These are phyloP conservation scores for Amiota communis DNA, from an alignment of 2,888 invertebrate genomes.

Conservation along the genomic window DNA sequence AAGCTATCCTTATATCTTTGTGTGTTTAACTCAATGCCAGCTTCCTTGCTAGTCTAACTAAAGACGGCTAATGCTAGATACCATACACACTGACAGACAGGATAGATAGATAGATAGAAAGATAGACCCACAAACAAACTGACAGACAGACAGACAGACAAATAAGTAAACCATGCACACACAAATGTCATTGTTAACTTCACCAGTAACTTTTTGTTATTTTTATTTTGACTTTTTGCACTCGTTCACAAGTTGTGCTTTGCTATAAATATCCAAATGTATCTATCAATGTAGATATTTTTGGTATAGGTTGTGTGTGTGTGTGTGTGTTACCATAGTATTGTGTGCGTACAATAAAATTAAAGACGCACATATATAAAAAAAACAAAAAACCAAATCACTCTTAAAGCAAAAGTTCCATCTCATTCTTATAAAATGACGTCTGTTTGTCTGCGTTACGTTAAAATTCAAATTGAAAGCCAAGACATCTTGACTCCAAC, in stretches of 20 bases:
- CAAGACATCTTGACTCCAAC: too few relatives aligned
- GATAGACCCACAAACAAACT: conserved; percentile 41
- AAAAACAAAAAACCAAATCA: background rate
- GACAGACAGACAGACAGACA: conserved; percentile 4
- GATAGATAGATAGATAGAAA: conserved; percentile 29
- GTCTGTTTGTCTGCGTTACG: too few relatives aligned
- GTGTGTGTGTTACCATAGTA: conserved; percentile 22
- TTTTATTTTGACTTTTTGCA: too few relatives aligned
- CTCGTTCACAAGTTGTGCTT: too few relatives aligned
- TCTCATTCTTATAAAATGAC: too few relatives aligned
- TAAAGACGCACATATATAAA: background rate
- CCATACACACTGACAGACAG: too few relatives aligned
- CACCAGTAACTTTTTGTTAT: background rate
- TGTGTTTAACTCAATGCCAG: conserved; percentile 15
- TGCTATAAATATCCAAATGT: too few relatives aligned
- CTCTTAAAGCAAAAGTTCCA: background rate
- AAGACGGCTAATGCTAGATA: conserved; percentile 38
- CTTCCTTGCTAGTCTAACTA: conserved; percentile 31
- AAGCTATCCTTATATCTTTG: conserved; percentile 13
- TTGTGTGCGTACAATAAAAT: background rate
- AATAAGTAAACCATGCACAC: background rate
- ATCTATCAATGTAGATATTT: background rate
- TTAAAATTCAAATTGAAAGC: too few relatives aligned
- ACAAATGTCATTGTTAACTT: conserved; percentile 6
- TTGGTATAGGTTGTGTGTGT: conserved; percentile 21